Evolutionary conservation across 2,888 invertebrate species (phyloP), one percentile per base, ranked within the genome.

Genomic region (Lepidonotus clava): DNA sequence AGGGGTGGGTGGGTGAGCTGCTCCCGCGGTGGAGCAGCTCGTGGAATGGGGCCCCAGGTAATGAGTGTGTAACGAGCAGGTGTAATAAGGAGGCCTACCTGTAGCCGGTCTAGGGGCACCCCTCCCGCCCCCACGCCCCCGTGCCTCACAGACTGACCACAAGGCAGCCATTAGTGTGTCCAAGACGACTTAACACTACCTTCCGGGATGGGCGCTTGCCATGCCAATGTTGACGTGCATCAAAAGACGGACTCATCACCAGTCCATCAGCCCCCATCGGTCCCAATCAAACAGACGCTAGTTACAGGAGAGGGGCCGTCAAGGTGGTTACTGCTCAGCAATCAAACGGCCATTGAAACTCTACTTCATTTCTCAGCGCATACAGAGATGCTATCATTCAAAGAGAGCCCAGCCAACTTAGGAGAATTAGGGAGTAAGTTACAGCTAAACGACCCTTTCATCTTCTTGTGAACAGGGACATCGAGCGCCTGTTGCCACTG

Each of bases 61-160:
- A 71, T 38, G 71, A 71, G 38, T 6, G 21, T 21, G n/a, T 71
- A 71, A 34, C 71, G 21, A 71, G 21, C 71, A 71, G 71, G 71
- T 71, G 71, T 34, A 34, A 34, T 71, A 71, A 71, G 18, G 38
- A 71, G 36, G 36, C 38, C 1, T 71, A 71, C 71, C 71, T 36
- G 36, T 71, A 8, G 36, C 34, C 5, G 36, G 38, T n/a, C n/a
- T n/a, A n/a, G n/a, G n/a, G n/a, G n/a, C 36, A 34, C 71, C 71
- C 24, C n/a, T 32, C 66, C 5, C 66, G 28, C 1, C n/a, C 71
- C 1, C 71, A 34, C 71, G 8, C 24, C 66, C 4, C 6, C 32
- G 1, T 34, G 18, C 34, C 38, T 38, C 4, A 2, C 34, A n/a
- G n/a, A 34, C 36, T 38, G 36, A 71, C 71, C 71, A 71, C 71